A percentile compares a stretch with the other conserved stretches of the same genome.
Evolutionary conservation across 2,113 vertebrate genomes (phyloP).

Genomic region (Macquaria ambigua): DNA sequence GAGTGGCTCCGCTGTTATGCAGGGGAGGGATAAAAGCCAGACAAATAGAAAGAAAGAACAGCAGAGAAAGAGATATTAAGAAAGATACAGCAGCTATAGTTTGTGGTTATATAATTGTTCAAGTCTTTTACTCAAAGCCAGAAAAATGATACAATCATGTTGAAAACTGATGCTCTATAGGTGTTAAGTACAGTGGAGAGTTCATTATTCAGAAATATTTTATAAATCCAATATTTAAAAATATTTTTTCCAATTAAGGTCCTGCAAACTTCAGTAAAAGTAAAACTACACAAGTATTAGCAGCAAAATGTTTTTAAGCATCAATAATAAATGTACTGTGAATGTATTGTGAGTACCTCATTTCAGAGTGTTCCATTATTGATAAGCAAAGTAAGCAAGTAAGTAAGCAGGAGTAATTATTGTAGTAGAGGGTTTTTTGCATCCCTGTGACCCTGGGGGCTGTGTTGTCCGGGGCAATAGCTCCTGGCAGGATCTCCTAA

Average conservation of each 20-base stretch:
- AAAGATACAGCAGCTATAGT: neutral
- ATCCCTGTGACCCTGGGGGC: no score
- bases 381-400: no score
- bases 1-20: slow-evolving; percentile 85
- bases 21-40: neutral
- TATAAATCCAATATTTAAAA: neutral
- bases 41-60: slow-evolving; percentile 9
- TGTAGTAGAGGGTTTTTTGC: no score
- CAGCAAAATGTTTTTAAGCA: neutral
- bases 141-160: neutral
- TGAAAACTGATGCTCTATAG: neutral
- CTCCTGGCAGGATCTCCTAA: no score
- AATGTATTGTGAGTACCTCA: neutral
- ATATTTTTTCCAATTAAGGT: neutral
- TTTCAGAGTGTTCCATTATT: neutral
- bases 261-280: no score
- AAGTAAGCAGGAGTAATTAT: no score
- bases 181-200: neutral
- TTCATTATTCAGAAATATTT: neutral
- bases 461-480: no score
- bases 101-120: neutral
- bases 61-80: slow-evolving; percentile 14
- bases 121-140: neutral
- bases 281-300: neutral
- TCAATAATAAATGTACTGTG: neutral